Evolutionary conservation across 2,888 invertebrate species (phyloP).

Genomic region (Pseudococcus jackbeardsleyi): DNA sequence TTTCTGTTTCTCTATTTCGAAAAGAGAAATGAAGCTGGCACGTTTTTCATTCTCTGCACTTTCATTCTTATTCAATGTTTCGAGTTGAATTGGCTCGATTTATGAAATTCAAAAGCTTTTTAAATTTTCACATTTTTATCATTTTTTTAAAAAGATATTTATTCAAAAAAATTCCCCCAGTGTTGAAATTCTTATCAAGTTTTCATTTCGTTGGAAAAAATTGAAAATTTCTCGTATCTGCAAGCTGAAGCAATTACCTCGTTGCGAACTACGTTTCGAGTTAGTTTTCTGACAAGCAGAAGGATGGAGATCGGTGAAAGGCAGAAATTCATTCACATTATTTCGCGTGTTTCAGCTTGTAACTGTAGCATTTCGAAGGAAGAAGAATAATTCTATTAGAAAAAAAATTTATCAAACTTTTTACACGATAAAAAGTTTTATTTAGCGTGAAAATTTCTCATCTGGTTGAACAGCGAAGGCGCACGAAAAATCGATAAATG

Average conservation of each 20-base stretch:
- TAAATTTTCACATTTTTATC: neutral
- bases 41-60: neutral
- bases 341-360: neutral
- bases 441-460: slow-evolving; percentile 27
- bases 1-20: no score
- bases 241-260: neutral
- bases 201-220: neutral
- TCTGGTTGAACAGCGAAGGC: neutral
- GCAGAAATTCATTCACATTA: neutral
- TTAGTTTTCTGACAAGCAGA: neutral
- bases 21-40: no score
- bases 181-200: neutral
- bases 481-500: neutral
- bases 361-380: neutral
- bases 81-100: neutral
- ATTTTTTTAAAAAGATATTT: neutral
- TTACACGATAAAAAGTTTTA: slow-evolving; percentile 22
- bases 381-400: neutral
- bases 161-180: neutral
- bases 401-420: neutral
- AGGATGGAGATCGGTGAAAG: neutral
- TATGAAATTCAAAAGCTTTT: neutral
- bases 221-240: neutral
- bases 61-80: neutral
- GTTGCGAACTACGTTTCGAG: neutral